phyloP scores from a whole-genome alignment of 2,113 vertebrate species.

The Candoia aspera region DNA sequence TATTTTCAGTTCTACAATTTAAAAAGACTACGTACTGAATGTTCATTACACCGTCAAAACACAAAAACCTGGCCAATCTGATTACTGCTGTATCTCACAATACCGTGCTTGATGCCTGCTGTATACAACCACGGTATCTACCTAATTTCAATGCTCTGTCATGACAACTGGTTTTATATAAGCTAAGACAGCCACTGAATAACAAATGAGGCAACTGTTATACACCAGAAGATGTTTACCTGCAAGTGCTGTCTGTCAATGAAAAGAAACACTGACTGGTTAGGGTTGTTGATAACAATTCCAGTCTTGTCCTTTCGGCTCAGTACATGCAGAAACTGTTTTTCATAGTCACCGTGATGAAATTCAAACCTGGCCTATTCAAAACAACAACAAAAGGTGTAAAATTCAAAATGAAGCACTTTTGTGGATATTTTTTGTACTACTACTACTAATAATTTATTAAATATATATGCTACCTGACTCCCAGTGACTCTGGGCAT shows the following conservation, averaged over 20 bases:
- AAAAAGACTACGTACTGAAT: neutral
- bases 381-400: neutral
- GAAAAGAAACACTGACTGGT: conserved; percentile 98
- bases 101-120: neutral
- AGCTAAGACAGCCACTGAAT: neutral
- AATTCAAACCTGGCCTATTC: conserved; percentile 97
- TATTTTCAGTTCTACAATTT: neutral
- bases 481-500: neutral
- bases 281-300: conserved; percentile 89
- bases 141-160: neutral
- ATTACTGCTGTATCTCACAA: neutral
- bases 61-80: neutral
- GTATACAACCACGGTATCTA: neutral
- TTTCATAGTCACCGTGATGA: conserved; percentile 99
- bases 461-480: neutral
- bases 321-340: conserved; percentile 98
- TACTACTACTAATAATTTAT: neutral
- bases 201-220: neutral
- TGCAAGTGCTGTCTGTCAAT: conserved; percentile 98
- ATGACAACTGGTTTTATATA: neutral
- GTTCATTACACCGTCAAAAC: neutral
- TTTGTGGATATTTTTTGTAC: neutral
- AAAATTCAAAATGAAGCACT: neutral
- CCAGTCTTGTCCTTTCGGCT: conserved; percentile 99
- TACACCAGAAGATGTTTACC: conserved; percentile 67